These are phyloP conservation scores for Xerus rutilus DNA, from an alignment of 2,797 vertebrate genomes.

Conservation along the genomic window DNA sequence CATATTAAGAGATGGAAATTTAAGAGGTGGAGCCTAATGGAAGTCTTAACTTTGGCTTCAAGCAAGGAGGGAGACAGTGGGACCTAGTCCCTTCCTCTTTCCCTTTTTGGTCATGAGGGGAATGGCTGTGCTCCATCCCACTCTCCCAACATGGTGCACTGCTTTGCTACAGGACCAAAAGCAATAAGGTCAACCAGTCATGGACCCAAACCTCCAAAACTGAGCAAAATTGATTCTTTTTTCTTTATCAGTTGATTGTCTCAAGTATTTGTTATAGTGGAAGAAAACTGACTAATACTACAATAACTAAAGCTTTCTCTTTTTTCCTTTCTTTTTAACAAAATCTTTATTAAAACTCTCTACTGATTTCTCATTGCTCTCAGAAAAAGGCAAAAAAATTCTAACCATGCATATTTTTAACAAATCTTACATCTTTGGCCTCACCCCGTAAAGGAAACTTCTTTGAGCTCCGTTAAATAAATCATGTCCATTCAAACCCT, in stretches of 20 bases:
- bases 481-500: not conserved
- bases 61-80: rapidly evolving
- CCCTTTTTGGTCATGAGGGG: not conserved
- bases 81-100: rapidly evolving
- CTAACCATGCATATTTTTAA: not conserved
- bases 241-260: not conserved
- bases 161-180: not conserved
- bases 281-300: not conserved
- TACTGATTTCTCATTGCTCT: not conserved
- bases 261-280: not conserved
- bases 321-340: not conserved
- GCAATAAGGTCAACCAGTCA: too few species aligned
- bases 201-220: not conserved
- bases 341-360: not conserved
- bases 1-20: too few species aligned
- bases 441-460: not conserved
- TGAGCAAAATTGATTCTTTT: not conserved
- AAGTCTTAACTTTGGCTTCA: too few species aligned
- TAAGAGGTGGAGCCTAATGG: not conserved
- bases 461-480: not conserved
- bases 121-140: not conserved
- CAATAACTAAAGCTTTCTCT: not conserved
- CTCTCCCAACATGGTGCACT: rapidly evolving
- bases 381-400: not conserved
- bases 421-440: not conserved